Percentiles rank a stretch among this genome's conserved stretches.
These are phyloP conservation scores for Anser brachyrhynchus DNA, from an alignment of 2,113 vertebrate genomes.

Conservation along the genomic window DNA sequence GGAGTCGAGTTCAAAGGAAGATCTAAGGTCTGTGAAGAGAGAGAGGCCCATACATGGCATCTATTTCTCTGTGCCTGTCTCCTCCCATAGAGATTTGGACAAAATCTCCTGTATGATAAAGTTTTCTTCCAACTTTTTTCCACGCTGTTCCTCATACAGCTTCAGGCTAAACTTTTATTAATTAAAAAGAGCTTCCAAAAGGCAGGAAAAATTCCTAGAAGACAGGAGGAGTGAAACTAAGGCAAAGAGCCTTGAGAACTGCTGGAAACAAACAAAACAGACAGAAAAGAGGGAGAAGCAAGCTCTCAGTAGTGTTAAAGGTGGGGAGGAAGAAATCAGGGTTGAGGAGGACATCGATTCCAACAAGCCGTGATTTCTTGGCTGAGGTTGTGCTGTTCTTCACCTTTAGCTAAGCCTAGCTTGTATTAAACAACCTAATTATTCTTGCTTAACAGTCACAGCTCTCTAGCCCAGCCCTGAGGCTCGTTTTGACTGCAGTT, in stretches of 20 bases:
- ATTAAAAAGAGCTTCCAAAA: not conserved
- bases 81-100: rapidly evolving
- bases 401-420: not conserved
- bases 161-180: not conserved
- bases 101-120: not conserved
- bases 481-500: not conserved
- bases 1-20: not conserved
- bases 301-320: not conserved
- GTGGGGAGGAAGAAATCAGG: not conserved
- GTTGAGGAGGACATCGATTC: not conserved
- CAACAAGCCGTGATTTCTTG: not conserved
- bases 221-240: not conserved
- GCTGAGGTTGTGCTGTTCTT: not conserved
- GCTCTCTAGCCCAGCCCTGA: not conserved
- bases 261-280: not conserved
- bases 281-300: not conserved
- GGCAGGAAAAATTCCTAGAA: not conserved
- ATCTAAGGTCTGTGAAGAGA: not conserved
- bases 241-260: not conserved
- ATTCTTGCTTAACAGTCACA: not conserved
- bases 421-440: not conserved
- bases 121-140: not conserved
- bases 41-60: not conserved
- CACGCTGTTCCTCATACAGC: not conserved
- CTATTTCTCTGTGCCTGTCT: not conserved